These are phyloP conservation scores for Drosophila pallidifrons DNA, from an alignment of 1,140 invertebrate genomes.

Conservation along the genomic window DNA sequence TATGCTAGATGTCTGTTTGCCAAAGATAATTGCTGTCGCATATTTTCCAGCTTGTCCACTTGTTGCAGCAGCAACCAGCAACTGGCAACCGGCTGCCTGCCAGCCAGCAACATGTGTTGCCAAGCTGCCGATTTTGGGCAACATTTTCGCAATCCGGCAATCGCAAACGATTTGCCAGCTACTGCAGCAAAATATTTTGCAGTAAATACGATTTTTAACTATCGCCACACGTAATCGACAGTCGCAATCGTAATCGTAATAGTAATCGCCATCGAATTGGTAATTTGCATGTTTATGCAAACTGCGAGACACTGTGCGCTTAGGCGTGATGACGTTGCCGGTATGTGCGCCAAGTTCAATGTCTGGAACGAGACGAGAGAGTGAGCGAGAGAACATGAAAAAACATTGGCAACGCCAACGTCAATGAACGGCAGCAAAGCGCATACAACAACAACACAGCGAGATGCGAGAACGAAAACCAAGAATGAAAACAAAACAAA, in stretches of 20 bases:
- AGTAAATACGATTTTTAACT: neutral
- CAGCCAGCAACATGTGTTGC: slow-evolving; percentile 72
- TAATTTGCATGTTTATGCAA: slow-evolving; percentile 19
- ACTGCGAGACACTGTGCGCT: slow-evolving; percentile 64
- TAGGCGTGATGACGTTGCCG: slow-evolving; percentile 31
- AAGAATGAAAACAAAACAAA: slow-evolving; percentile 46
- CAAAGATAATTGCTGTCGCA: slow-evolving; percentile 79
- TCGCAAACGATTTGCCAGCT: slow-evolving; percentile 21
- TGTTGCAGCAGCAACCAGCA: slow-evolving; percentile 57
- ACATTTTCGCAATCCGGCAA: slow-evolving; percentile 69
- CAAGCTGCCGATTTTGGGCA: slow-evolving; percentile 59
- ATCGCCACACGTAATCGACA: slow-evolving; percentile 2
- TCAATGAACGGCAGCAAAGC: slow-evolving; percentile 9
- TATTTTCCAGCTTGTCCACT: slow-evolving; percentile 73
- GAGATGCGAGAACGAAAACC: slow-evolving; percentile 7
- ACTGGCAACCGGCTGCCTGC: slow-evolving; percentile 32
- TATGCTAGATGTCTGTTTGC: slow-evolving; percentile 28
- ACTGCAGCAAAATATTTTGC: slow-evolving; percentile 61
- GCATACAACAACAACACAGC: neutral
- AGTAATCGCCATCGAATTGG: slow-evolving; percentile 9
- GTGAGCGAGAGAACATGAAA: slow-evolving; percentile 18
- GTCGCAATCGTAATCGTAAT: slow-evolving; percentile 21
- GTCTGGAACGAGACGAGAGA: slow-evolving; percentile 50
- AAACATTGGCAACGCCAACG: slow-evolving; percentile 17
- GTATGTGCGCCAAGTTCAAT: slow-evolving; percentile 65